phyloP scores from a whole-genome alignment of 2,113 vertebrate genomes.

The Neoarius graeffei region DNA sequence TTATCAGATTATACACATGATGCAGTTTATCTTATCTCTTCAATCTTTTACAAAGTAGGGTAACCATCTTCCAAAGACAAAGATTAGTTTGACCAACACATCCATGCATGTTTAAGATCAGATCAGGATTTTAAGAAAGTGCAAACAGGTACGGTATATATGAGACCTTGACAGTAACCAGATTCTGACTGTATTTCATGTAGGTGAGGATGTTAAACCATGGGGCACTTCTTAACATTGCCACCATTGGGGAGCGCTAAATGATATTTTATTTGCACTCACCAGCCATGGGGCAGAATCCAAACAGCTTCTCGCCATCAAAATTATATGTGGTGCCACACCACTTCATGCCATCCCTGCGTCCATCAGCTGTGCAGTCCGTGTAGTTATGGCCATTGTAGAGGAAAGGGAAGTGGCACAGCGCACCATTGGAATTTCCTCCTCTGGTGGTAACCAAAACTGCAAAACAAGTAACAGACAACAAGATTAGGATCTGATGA shows the following conservation, averaged over 20 bases:
- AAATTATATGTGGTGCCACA: slow-evolving; percentile 92
- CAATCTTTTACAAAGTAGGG: background rate
- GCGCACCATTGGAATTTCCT: slow-evolving; percentile 91
- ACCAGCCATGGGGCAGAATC: slow-evolving; percentile 99
- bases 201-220: background rate
- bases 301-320: slow-evolving; percentile 87
- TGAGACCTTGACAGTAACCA: background rate
- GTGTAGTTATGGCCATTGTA: slow-evolving; percentile 95
- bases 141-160: background rate
- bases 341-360: slow-evolving; percentile 95
- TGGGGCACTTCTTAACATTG: background rate
- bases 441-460: slow-evolving; percentile 87
- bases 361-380: slow-evolving; percentile 90
- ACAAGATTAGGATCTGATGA: background rate
- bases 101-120: background rate
- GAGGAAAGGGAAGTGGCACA: slow-evolving; percentile 94
- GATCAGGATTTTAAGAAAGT: background rate
- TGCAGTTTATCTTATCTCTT: slow-evolving; percentile 9
- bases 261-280: slow-evolving; percentile 55
- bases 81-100: background rate
- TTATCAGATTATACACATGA: background rate
- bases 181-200: background rate
- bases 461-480: slow-evolving; percentile 71
- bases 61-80: background rate
- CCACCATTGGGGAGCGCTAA: background rate